Evolutionary conservation across 2,113 vertebrate genomes (phyloP).

Genomic region (Saimiri boliviensis): DNA sequence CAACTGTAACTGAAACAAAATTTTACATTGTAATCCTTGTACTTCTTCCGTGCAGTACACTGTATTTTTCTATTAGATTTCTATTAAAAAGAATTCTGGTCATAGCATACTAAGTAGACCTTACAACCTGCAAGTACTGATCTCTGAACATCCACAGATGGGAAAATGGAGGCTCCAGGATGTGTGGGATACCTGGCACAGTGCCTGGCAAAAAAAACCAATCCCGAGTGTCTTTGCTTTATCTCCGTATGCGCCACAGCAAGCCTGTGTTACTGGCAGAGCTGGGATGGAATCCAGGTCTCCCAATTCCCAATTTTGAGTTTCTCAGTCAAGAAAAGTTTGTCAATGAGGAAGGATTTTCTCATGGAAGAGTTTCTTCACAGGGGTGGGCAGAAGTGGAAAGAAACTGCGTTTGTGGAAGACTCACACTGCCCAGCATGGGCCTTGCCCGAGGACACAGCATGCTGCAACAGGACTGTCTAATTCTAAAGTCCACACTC

Average conservation of each 20-base stretch:
- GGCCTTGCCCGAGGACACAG: background rate
- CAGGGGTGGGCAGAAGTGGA: background rate
- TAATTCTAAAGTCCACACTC: background rate
- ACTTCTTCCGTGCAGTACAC: background rate
- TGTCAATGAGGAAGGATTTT: background rate
- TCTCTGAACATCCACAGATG: background rate
- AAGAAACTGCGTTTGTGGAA: background rate
- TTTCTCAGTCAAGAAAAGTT: constrained; percentile 29
- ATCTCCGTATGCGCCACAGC: background rate
- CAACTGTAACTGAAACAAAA: background rate
- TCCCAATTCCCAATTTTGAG: background rate
- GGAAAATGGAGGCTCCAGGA: background rate
- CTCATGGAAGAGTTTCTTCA: background rate
- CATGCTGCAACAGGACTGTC: background rate
- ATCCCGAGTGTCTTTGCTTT: background rate
- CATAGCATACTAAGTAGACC: background rate
- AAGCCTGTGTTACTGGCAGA: rapidly evolving
- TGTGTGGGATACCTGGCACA: background rate
- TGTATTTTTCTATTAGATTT: background rate
- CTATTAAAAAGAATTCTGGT: background rate
- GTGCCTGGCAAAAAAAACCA: background rate
- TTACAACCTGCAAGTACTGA: background rate
- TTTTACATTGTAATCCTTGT: background rate
- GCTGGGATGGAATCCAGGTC: background rate
- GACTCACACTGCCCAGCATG: background rate